Evolutionary conservation across 1,140 invertebrate species (phyloP).

Genomic region (Ostrea edulis): DNA sequence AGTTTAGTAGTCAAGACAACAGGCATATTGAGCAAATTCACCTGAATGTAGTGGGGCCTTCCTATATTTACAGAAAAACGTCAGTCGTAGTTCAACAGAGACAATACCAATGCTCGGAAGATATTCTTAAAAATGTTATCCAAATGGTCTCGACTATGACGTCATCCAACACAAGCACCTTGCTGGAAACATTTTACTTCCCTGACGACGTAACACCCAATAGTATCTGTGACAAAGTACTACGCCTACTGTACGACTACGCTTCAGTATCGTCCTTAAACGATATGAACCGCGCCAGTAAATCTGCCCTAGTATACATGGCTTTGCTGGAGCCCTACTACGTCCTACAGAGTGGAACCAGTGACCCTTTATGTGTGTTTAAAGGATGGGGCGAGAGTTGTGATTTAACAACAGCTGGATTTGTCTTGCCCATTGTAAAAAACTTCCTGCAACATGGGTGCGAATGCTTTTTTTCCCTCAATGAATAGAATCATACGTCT

Average conservation of each 20-base stretch:
- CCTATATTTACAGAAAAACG: not conserved
- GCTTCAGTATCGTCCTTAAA: not conserved
- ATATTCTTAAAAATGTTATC: conserved; percentile 2
- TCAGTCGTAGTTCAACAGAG: not conserved
- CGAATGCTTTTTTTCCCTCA: too few species aligned
- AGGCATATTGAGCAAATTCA: not conserved
- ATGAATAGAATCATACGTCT: too few species aligned
- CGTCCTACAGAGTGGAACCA: not conserved
- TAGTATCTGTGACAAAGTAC: not conserved
- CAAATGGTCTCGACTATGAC: conserved; percentile 9
- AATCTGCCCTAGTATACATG: not conserved
- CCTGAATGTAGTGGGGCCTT: not conserved
- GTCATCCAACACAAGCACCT: not conserved
- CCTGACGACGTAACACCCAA: not conserved
- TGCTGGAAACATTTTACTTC: conserved; percentile 18
- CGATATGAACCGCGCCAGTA: not conserved
- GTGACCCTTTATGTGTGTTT: not conserved
- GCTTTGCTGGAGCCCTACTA: not conserved
- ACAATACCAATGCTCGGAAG: not conserved
- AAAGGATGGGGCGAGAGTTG: not conserved
- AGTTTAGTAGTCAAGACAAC: not conserved
- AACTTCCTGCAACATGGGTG: not conserved
- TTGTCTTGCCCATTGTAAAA: not conserved
- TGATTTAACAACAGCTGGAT: not conserved
- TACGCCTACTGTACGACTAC: not conserved